Conservation (phyloP, 2,113 vertebrate species). For the Phaethornis superciliosus region DNA sequence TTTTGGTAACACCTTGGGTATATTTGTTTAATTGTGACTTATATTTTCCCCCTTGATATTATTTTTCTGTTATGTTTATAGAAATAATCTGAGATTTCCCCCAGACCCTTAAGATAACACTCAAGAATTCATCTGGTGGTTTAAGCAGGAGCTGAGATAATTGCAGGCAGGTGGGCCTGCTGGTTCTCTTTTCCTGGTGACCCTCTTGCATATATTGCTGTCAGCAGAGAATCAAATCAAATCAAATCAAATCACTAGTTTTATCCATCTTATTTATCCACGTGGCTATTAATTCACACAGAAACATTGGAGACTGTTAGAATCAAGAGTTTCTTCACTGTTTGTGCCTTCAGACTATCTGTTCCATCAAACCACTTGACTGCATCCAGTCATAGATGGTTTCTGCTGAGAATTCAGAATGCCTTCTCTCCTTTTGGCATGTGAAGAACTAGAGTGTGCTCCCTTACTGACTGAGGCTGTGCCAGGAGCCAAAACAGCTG, state of each 20-base stretch:
- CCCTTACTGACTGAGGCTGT: slow-evolving; percentile 56
- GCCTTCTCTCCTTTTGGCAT: slow-evolving; percentile 49
- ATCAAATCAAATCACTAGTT: background rate
- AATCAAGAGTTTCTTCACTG: background rate
- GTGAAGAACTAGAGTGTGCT: slow-evolving; percentile 55
- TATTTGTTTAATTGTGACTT: background rate
- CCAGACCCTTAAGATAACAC: background rate
- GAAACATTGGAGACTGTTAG: background rate
- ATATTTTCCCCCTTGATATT: background rate
- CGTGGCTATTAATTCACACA: background rate
- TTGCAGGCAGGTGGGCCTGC: background rate
- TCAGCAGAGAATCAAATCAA: background rate
- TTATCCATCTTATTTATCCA: background rate
- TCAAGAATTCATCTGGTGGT: background rate
- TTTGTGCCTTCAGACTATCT: background rate
- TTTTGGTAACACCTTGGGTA: background rate
- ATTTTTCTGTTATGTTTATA: background rate
- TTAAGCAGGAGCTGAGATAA: background rate
- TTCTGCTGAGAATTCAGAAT: slow-evolving; percentile 30
- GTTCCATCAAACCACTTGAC: background rate
- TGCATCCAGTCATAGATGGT: background rate
- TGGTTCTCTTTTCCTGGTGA: background rate
- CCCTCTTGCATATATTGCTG: background rate
- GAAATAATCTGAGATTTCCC: background rate
- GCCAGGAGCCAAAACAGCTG: slow-evolving; percentile 66